Evolutionary conservation across 2,888 invertebrate genomes (phyloP).

Genomic region (Leptinotarsa juncta): DNA sequence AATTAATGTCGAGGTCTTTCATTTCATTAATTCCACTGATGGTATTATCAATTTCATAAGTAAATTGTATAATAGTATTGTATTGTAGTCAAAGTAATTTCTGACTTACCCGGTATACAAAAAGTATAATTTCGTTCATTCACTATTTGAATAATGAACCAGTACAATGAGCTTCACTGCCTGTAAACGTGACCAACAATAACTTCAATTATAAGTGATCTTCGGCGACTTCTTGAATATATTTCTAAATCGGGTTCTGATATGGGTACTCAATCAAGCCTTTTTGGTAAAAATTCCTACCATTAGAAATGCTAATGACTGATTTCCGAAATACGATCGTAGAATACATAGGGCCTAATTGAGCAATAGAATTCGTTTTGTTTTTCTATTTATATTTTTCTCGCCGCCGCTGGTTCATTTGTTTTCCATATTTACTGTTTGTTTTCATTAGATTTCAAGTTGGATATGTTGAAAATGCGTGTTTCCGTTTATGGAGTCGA

Average conservation of each 20-base stretch:
- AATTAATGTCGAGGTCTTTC: no score
- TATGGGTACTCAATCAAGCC: constrained; percentile 20
- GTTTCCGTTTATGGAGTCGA: no score
- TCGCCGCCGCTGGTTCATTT: constrained; percentile 27
- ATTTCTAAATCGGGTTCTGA: constrained; percentile 13
- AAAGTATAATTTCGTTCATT: not conserved
- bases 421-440: constrained; percentile 24
- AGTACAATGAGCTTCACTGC: not conserved
- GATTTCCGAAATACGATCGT: constrained; percentile 27
- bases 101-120: not conserved
- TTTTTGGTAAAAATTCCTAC: constrained; percentile 28
- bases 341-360: constrained; percentile 37
- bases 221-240: constrained; percentile 17
- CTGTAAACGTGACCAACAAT: constrained; percentile 1
- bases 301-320: constrained; percentile 38
- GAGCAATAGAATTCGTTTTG: constrained; percentile 31
- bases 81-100: no score
- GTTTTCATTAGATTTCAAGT: constrained; percentile 23
- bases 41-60: no score
- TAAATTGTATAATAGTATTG: no score
- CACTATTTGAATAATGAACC: not conserved
- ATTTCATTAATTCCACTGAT: no score
- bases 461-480: not conserved
- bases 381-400: constrained; percentile 33
- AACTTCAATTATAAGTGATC: constrained; percentile 8